phyloP scores from a whole-genome alignment of 2,113 vertebrate species.

The Hypocryptadius cinnamomeus region DNA sequence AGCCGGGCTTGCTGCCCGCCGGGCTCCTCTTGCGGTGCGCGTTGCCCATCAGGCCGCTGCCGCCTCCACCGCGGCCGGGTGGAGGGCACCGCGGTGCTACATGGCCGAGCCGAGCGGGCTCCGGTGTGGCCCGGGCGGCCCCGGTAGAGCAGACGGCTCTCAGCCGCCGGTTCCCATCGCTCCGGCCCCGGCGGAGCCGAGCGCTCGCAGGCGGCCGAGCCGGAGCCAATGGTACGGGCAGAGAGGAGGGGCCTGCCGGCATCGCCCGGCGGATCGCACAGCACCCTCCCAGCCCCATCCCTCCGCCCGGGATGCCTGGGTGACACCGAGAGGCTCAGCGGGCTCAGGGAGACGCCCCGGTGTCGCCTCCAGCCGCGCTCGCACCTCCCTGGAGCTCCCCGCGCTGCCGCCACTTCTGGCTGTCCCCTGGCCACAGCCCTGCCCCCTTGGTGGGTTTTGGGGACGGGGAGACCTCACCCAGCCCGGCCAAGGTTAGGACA shows the following conservation, averaged over 20 bases:
- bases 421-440: accelerated
- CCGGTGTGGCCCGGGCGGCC: not conserved
- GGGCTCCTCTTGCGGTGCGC: constrained; percentile 83
- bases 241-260: constrained; percentile 44
- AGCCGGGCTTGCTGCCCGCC: constrained; percentile 59
- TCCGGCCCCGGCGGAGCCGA: not conserved
- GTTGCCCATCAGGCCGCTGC: constrained; percentile 80
- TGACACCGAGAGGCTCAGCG: not conserved
- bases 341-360: too few species aligned
- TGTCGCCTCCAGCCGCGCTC: accelerated
- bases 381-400: not conserved
- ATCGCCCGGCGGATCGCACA: not conserved
- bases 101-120: constrained; percentile 16
- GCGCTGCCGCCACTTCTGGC: not conserved
- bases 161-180: constrained; percentile 7
- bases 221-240: constrained; percentile 43
- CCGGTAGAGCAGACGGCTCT: not conserved
- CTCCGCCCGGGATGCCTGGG: not conserved
- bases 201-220: not conserved
- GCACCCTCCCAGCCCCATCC: constrained; percentile 37
- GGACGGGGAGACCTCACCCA: not conserved
- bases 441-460: accelerated
- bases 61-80: constrained; percentile 27
- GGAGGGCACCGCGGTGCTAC: constrained; percentile 58
- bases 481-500: not conserved